Evolutionary conservation across 2,888 invertebrate genomes (phyloP).

Genomic region (Nemotelus nigrinus): DNA sequence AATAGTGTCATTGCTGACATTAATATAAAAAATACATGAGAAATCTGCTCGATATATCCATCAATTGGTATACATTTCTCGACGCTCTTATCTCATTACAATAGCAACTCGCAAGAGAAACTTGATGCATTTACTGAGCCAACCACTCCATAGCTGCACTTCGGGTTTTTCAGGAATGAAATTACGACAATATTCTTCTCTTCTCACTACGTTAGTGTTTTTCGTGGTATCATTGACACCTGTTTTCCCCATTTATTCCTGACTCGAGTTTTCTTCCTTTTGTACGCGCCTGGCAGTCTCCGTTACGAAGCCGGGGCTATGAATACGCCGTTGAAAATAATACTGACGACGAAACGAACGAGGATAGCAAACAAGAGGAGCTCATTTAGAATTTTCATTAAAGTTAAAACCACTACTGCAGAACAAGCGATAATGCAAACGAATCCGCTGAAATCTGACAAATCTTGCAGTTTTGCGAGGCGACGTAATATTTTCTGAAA

Average conservation of each 20-base stretch:
- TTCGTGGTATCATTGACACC: slow-evolving; percentile 12
- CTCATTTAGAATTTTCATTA: slow-evolving; percentile 47
- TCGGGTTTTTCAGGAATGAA: slow-evolving; percentile 21
- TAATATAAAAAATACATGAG: no score
- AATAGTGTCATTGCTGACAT: no score
- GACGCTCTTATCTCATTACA: background rate
- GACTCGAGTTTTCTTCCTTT: background rate
- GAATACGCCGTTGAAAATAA: background rate
- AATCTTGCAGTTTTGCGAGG: background rate
- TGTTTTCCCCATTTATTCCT: no score
- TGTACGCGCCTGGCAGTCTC: no score
- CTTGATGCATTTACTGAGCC: slow-evolving; percentile 45
- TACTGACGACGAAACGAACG: background rate
- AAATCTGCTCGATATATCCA: no score
- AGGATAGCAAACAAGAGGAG: slow-evolving; percentile 44
- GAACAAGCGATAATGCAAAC: background rate
- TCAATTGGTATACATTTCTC: no score
- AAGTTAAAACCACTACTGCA: slow-evolving; percentile 29
- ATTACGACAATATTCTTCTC: slow-evolving; percentile 34
- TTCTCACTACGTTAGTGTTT: background rate
- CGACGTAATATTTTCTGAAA: slow-evolving; percentile 41
- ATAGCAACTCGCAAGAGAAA: slow-evolving; percentile 40
- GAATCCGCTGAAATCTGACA: background rate
- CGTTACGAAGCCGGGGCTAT: no score
- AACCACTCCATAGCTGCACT: slow-evolving; percentile 36